A percentile compares a stretch with the other conserved stretches of the same genome.
These are phyloP conservation scores for Drosophila sturtevanti DNA, from an alignment of 1,140 invertebrate species.

Conservation along the genomic window DNA sequence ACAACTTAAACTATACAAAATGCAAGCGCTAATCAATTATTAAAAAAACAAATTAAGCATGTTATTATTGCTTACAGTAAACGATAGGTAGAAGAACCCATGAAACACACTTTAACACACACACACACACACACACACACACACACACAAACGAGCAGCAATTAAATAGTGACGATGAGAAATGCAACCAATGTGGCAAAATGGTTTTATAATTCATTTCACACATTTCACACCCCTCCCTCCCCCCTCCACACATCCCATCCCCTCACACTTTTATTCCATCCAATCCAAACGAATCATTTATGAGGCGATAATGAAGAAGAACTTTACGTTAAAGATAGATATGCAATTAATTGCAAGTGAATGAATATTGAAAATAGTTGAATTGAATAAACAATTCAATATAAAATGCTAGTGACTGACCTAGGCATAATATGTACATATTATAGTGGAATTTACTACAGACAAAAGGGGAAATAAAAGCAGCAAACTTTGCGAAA, in stretches of 20 bases:
- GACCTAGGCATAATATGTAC: neutral
- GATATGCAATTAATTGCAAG: neutral
- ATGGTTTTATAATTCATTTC: conserved; percentile 38
- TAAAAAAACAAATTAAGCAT: conserved; percentile 12
- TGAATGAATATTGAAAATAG: conserved; percentile 1
- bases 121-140: neutral
- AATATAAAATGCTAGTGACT: neutral
- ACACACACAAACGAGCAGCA: conserved; percentile 18
- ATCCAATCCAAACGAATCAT: conserved; percentile 35
- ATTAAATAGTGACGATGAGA: conserved; percentile 38
- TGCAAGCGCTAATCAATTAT: conserved; percentile 43
- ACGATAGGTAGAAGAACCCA: neutral
- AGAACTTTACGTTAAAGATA: neutral
- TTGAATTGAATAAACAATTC: neutral
- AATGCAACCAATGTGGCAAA: conserved; percentile 38
- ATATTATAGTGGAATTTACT: neutral
- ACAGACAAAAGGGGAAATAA: neutral
- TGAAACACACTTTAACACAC: neutral
- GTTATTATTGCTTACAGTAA: conserved; percentile 17
- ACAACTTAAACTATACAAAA: conserved; percentile 21
- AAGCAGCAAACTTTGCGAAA: too few relatives aligned
- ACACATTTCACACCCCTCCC: conserved; percentile 30
- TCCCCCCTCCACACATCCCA: too few relatives aligned
- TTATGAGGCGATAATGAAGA: conserved; percentile 34
- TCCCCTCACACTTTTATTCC: too few relatives aligned